Percentiles rank a stretch among this genome's conserved stretches.
phyloP scores from a whole-genome alignment of 2,113 vertebrate genomes.

The Pogonocichla stellata region DNA sequence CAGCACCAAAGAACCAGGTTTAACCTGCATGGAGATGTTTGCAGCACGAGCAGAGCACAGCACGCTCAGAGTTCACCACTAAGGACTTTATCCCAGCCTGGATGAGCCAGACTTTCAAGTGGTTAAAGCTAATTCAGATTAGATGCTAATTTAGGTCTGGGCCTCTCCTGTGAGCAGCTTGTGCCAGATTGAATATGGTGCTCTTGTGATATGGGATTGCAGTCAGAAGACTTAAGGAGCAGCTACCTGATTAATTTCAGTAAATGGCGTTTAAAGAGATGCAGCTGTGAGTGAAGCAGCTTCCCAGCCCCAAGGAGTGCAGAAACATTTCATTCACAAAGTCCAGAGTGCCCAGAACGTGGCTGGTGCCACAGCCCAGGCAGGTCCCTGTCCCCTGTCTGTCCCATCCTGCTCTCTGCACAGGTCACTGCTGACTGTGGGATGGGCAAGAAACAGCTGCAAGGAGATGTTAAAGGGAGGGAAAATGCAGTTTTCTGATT shows the following conservation, averaged over 20 bases:
- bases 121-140: slow-evolving; percentile 5
- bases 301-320: neutral
- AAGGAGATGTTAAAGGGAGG: neutral
- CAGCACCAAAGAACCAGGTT: neutral
- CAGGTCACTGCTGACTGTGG: rapidly evolving
- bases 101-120: neutral
- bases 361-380: neutral
- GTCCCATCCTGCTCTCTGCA: neutral
- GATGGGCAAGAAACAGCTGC: neutral
- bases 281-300: neutral
- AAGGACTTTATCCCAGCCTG: neutral
- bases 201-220: slow-evolving; percentile 25
- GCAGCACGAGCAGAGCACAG: neutral
- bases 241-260: slow-evolving; percentile 42
- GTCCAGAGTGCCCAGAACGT: neutral
- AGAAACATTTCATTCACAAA: neutral
- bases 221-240: slow-evolving; percentile 21
- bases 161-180: neutral
- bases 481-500: neutral
- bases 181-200: slow-evolving; percentile 11
- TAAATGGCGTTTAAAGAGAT: slow-evolving; percentile 20
- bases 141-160: neutral
- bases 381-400: too few species aligned
- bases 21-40: neutral
- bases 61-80: neutral